Base-by-base conservation (phyloP, 2,888 invertebrate genomes). In the Brachycybe producta region DNA sequence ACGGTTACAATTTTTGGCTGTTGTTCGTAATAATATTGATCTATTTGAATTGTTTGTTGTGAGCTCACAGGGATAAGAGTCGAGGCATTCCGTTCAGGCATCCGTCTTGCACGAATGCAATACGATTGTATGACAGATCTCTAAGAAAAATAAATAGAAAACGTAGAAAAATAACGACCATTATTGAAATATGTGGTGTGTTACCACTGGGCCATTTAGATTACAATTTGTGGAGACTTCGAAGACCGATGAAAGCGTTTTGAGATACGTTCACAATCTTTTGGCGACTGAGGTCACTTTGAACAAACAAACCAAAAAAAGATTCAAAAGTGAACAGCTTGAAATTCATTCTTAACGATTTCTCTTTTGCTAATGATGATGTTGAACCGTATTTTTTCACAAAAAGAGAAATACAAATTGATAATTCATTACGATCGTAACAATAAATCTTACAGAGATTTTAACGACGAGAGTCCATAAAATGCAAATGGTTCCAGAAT, bases 401-500 rank as follows among this genome's bases (percentile, higher is more conserved):
- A n/a, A n/a, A n/a, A n/a, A n/a, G n/a, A n/a, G n/a, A n/a, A n/a
- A n/a, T n/a, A n/a, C n/a, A n/a, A n/a, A n/a, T n/a, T n/a, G n/a
- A n/a, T 19, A 34, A 30, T 32, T 7, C 13, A 28, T 47, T 3
- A 40, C 23, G n/a, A 42, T 2, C 19, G 17, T 15, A 34, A 23
- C 19, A 15, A 13, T 1, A 28, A 8, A 57, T 65, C 70, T 66
- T 61, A 71, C 70, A 71, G 57, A 19, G 64, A 64, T 13, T 61
- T 58, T 11, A 66, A 56, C 3, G 64, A 62, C 5, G 64, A 65
- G 2, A 66, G 59, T 5, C 66, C 66, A 47, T 62, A 60, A 51
- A 66, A 65, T 3, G 65, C 64, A 56, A 60, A 60, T 0, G 62
- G 55, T 32, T 61, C 56, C 15, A 66, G 46, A 4, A 49, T 56